Conservation (phyloP, 2,888 invertebrate species). For the Cynaeus angustus region DNA sequence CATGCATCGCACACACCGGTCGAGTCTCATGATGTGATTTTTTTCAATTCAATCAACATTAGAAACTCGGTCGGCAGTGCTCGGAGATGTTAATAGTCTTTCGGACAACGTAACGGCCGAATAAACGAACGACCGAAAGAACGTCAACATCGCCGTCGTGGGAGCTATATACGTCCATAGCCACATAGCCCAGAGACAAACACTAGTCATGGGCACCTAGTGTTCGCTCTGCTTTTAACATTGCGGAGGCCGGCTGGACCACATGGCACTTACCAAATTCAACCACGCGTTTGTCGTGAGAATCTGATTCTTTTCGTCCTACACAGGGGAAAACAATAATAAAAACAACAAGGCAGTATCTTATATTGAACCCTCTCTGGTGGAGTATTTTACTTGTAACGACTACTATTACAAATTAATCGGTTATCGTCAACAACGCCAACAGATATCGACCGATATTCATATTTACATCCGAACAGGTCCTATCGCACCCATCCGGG, state of each 20-base stretch:
- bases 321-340: conserved; percentile 73
- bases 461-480: conserved; percentile 50
- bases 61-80: conserved; percentile 47
- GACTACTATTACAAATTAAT: conserved; percentile 45
- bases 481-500: conserved; percentile 49
- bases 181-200: conserved; percentile 70
- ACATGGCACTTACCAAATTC: conserved; percentile 93
- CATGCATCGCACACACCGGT: conserved; percentile 67
- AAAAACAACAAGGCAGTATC: conserved; percentile 74
- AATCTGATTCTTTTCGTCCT: conserved; percentile 99
- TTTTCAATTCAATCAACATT: conserved; percentile 18
- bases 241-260: conserved; percentile 69
- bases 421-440: conserved; percentile 42
- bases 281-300: conserved; percentile 99
- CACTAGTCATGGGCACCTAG: conserved; percentile 64
- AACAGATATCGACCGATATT: conserved; percentile 49
- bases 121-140: conserved; percentile 34
- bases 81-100: conserved; percentile 43
- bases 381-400: conserved; percentile 48
- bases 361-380: conserved; percentile 59
- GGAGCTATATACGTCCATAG: conserved; percentile 69
- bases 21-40: conserved; percentile 53
- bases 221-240: conserved; percentile 68
- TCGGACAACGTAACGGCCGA: conserved; percentile 7
- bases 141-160: conserved; percentile 55